Percentiles rank a stretch among this genome's conserved stretches.
phyloP scores from a whole-genome alignment of 2,113 vertebrate genomes.

The Phrynosoma blainvillii region DNA sequence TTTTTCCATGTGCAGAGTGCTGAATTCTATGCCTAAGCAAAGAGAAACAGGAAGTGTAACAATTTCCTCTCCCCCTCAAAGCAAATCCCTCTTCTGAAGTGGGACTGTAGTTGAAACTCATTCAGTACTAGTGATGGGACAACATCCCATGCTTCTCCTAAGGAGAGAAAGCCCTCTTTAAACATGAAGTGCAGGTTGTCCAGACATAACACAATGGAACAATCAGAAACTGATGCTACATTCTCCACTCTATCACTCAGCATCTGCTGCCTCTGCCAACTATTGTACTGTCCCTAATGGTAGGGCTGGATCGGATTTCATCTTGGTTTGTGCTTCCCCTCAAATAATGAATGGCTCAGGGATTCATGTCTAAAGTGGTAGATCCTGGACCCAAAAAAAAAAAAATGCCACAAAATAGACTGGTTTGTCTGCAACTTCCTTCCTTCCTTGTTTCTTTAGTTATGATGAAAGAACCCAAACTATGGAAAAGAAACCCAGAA shows the following conservation, averaged over 20 bases:
- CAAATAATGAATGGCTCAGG: not conserved
- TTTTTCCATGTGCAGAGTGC: too few species aligned
- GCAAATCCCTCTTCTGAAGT: too few species aligned
- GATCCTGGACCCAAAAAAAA: not conserved
- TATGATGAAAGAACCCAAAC: constrained; percentile 70
- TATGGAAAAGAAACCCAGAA: constrained; percentile 72
- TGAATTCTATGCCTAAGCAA: too few species aligned
- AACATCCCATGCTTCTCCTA: too few species aligned
- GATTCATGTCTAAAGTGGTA: not conserved
- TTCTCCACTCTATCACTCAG: not conserved
- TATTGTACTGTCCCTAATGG: not conserved
- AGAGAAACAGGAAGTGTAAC: too few species aligned
- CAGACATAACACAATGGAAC: too few species aligned
- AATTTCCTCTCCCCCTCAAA: too few species aligned
- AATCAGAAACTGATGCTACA: too few species aligned
- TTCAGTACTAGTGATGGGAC: too few species aligned
- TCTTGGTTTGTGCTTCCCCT: not conserved
- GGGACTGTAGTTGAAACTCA: too few species aligned
- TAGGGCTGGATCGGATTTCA: not conserved
- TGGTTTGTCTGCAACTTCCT: not conserved
- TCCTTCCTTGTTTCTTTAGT: constrained; percentile 58
- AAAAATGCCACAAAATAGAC: not conserved
- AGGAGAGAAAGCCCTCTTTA: too few species aligned
- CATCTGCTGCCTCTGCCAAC: not conserved
- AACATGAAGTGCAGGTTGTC: too few species aligned